Evolutionary conservation across 2,888 invertebrate species (phyloP).

Genomic region (Drosophila algonquin): DNA sequence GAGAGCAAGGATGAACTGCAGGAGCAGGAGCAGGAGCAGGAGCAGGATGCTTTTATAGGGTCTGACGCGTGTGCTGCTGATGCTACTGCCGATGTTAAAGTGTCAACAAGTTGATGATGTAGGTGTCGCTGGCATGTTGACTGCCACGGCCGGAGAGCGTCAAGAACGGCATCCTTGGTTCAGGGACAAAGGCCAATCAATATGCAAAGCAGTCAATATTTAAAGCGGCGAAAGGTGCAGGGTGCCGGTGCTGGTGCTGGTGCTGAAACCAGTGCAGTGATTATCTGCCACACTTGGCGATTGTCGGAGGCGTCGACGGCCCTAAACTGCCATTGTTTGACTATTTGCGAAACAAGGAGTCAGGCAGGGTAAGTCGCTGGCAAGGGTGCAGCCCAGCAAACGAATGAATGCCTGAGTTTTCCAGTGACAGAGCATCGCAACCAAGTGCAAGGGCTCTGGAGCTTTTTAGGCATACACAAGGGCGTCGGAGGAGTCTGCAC

Average conservation of each 20-base stretch:
- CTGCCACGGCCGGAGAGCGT: conserved; percentile 8
- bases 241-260: conserved; percentile 9
- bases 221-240: conserved; percentile 47
- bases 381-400: conserved; percentile 18
- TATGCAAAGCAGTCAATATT: conserved; percentile 70
- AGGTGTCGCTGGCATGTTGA: conserved; percentile 58
- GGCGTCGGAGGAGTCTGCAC: conserved; percentile 48
- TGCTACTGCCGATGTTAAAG: conserved; percentile 45
- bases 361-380: conserved; percentile 8
- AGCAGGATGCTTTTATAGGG: conserved; percentile 6
- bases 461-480: conserved; percentile 73
- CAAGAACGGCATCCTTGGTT: conserved; percentile 9
- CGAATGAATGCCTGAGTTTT: conserved; percentile 18
- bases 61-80: conserved; percentile 1
- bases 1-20: conserved; percentile 18
- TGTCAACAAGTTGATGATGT: conserved; percentile 76
- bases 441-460: conserved; percentile 64
- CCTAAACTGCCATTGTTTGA: conserved; percentile 69
- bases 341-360: conserved; percentile 50
- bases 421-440: conserved; percentile 39
- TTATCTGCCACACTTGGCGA: conserved; percentile 55
- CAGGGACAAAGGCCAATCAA: conserved; percentile 61
- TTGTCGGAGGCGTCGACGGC: conserved; percentile 38
- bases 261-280: conserved; percentile 40
- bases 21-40: conserved; percentile 17